Evolutionary conservation across 2,113 vertebrate genomes (phyloP).

Genomic region (Ibidorhyncha struthersii): DNA sequence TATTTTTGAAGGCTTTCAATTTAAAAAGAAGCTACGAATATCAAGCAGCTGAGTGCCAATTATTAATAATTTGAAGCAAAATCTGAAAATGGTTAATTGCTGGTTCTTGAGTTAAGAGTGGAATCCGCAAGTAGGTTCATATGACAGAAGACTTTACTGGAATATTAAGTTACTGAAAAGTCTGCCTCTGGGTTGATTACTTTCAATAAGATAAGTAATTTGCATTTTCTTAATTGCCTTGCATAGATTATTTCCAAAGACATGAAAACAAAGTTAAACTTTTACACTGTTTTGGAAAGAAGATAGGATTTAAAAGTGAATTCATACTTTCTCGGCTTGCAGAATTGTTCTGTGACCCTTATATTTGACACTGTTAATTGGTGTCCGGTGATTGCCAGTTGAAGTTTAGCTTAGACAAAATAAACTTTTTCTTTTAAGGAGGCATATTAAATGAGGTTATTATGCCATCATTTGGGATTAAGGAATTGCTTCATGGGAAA

Average conservation of each 20-base stretch:
- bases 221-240: conserved; percentile 58
- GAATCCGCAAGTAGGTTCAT: conserved; percentile 46
- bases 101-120: conserved; percentile 18
- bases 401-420: conserved; percentile 56
- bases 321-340: neutral
- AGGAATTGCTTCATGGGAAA: conserved; percentile 64
- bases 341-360: conserved; percentile 43
- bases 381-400: conserved; percentile 44
- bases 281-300: neutral
- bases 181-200: conserved; percentile 42
- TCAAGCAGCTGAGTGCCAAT: conserved; percentile 46
- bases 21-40: neutral
- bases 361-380: conserved; percentile 45
- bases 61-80: conserved; percentile 59
- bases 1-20: neutral
- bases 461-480: conserved; percentile 67
- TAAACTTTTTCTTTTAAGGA: conserved; percentile 53
- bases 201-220: conserved; percentile 34
- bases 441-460: conserved; percentile 47
- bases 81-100: conserved; percentile 66
- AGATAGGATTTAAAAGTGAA: neutral
- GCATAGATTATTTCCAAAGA: conserved; percentile 32
- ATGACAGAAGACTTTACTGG: conserved; percentile 35
- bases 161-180: conserved; percentile 58
- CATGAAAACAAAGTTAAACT: conserved; percentile 25